Conservation (phyloP, 30 jellyfish, hydroid and myxozoan genomes). For the Hydractinia echinata region DNA sequence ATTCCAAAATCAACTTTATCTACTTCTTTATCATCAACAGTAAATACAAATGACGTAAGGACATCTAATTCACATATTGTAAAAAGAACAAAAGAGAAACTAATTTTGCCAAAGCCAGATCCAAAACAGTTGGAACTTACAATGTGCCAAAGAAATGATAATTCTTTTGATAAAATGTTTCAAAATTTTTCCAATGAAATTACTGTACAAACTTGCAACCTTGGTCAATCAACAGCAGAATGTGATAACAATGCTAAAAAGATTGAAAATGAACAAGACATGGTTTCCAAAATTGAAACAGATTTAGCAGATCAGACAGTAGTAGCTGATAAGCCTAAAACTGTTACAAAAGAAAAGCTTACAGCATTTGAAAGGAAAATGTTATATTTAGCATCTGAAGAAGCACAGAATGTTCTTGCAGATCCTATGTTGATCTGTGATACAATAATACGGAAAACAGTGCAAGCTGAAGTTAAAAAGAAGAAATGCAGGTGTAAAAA, state of each 20-base stretch:
- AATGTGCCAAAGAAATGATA: too few species aligned
- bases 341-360: not conserved
- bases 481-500: not conserved
- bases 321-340: not conserved
- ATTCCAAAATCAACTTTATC: not conserved
- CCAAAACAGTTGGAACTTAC: not conserved
- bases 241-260: not conserved
- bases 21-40: too few species aligned
- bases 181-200: not conserved
- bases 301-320: too few species aligned
- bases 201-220: not conserved
- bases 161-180: too few species aligned
- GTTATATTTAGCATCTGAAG: constrained; percentile 25
- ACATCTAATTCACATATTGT: not conserved
- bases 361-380: constrained; percentile 14
- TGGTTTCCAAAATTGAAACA: too few species aligned
- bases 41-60: not conserved
- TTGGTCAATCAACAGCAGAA: not conserved
- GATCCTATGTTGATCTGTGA: constrained; percentile 22
- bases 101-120: constrained; percentile 4
- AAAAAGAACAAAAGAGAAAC: not conserved
- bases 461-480: not conserved
- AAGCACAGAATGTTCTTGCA: constrained; percentile 33
- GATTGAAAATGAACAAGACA: not conserved
- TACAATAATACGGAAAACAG: not conserved